Conservation (phyloP, 2,888 invertebrate species). For the Acrobasis consociella region DNA sequence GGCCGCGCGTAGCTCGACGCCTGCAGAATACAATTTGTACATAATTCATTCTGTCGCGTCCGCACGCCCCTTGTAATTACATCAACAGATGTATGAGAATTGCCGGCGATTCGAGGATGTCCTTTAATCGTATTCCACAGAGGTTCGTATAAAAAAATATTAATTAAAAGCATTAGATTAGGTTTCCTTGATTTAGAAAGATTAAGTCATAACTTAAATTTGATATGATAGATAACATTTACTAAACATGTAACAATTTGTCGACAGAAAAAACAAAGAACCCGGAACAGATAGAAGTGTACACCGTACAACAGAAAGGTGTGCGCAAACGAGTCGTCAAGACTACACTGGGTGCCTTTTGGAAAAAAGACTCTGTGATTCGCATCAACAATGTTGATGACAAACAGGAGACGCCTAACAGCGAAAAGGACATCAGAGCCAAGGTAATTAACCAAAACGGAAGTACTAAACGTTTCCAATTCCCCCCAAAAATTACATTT, state of each 20-base stretch:
- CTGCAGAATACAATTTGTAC: conserved; percentile 65
- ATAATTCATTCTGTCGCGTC: conserved; percentile 53
- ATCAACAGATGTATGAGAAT: conserved; percentile 44
- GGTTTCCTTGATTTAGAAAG: conserved; percentile 6
- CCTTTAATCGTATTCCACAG: neutral
- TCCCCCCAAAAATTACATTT: conserved; percentile 28
- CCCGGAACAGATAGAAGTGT: conserved; percentile 87
- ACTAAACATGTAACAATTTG: conserved; percentile 34
- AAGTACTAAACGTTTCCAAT: conserved; percentile 64
- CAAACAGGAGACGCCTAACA: conserved; percentile 86
- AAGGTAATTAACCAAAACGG: conserved; percentile 75
- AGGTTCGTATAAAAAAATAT: neutral
- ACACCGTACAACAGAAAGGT: conserved; percentile 84
- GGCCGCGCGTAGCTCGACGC: conserved; percentile 50
- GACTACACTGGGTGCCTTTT: conserved; percentile 85
- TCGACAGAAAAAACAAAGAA: conserved; percentile 87
- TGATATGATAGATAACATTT: neutral
- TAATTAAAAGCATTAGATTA: neutral
- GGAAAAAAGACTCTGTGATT: conserved; percentile 86
- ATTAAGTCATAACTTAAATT: neutral
- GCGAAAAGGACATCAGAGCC: conserved; percentile 86
- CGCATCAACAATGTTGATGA: conserved; percentile 89
- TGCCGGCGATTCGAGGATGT: conserved; percentile 34
- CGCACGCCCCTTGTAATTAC: conserved; percentile 43
- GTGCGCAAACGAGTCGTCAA: conserved; percentile 84